Evolutionary conservation across 92 coral and sea anemone genomes (phyloP).

Genomic region (Zoanthus sansibaricus): DNA sequence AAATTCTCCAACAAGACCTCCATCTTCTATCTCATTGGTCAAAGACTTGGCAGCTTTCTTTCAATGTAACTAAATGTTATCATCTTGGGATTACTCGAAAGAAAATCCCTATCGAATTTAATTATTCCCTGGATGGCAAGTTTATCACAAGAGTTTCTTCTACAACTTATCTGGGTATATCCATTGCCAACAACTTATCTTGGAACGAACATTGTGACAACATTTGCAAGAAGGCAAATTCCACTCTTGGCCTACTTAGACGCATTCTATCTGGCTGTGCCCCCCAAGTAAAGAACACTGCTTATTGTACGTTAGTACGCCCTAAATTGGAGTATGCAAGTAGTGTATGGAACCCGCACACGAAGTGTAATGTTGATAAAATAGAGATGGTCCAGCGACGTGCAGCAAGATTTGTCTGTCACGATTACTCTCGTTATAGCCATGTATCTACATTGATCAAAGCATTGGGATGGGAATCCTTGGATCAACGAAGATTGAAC

Average conservation of each 20-base stretch:
- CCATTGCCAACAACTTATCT: slow-evolving; percentile 42
- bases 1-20: too few relatives aligned
- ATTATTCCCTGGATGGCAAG: background rate
- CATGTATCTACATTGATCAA: slow-evolving; percentile 56
- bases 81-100: background rate
- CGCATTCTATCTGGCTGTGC: slow-evolving; percentile 55
- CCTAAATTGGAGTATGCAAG: slow-evolving; percentile 59
- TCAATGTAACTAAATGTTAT: slow-evolving; percentile 5
- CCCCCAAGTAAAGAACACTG: slow-evolving; percentile 48
- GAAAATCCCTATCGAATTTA: background rate
- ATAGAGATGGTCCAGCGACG: too few relatives aligned
- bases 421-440: slow-evolving; percentile 50
- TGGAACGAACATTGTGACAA: slow-evolving; percentile 60
- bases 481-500: slow-evolving; percentile 38
- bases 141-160: slow-evolving; percentile 15
- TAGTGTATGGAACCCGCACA: slow-evolving; percentile 56
- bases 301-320: slow-evolving; percentile 49
- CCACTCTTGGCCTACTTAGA: slow-evolving; percentile 55
- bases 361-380: slow-evolving; percentile 22
- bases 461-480: slow-evolving; percentile 53
- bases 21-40: too few relatives aligned
- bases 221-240: slow-evolving; percentile 62
- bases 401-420: slow-evolving; percentile 18
- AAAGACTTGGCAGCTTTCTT: too few relatives aligned
- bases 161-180: background rate